A percentile compares a stretch with the other conserved stretches of the same genome.
phyloP scores from a whole-genome alignment of 2,797 vertebrate species.

The Neoniphon sammara region DNA sequence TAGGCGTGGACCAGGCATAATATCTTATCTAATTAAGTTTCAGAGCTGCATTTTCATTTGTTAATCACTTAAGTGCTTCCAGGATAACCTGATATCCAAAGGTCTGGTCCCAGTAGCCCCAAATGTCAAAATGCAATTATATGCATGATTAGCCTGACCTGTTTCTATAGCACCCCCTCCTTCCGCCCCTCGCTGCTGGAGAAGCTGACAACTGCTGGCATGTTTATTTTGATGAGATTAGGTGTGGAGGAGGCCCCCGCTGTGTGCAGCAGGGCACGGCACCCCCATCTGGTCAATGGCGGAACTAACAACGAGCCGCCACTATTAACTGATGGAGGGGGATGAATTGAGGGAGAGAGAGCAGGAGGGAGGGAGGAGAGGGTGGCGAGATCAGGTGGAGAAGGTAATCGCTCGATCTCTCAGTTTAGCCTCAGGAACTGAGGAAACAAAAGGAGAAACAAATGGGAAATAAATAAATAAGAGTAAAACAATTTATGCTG shows the following conservation, averaged over 20 bases:
- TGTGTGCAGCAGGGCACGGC: constrained; percentile 81
- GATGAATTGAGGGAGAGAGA: constrained; percentile 34
- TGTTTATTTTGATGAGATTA: constrained; percentile 85
- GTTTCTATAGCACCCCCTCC: constrained; percentile 85
- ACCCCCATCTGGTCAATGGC: constrained; percentile 83
- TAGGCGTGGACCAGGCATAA: constrained; percentile 77
- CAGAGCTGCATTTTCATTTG: constrained; percentile 87
- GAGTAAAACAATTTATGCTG: constrained; percentile 85
- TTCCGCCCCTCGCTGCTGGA: constrained; percentile 71
- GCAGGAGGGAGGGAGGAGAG: constrained; percentile 29
- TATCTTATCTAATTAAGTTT: constrained; percentile 87
- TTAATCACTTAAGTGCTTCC: constrained; percentile 91
- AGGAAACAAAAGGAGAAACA: constrained; percentile 39
- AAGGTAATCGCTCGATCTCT: constrained; percentile 79
- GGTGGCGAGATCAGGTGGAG: constrained; percentile 62
- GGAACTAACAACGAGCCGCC: constrained; percentile 66
- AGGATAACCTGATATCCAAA: constrained; percentile 89
- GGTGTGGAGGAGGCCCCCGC: constrained; percentile 77
- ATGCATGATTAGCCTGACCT: constrained; percentile 92
- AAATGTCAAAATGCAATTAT: constrained; percentile 95
- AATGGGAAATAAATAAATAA: constrained; percentile 81
- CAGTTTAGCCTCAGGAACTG: constrained; percentile 65
- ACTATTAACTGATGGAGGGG: constrained; percentile 26
- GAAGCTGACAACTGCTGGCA: constrained; percentile 81
- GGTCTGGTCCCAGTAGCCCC: constrained; percentile 88